Evolutionary conservation across 2,888 invertebrate species (phyloP), one percentile per base, ranked within the genome.

Genomic region (Ypsolopha sequella): DNA sequence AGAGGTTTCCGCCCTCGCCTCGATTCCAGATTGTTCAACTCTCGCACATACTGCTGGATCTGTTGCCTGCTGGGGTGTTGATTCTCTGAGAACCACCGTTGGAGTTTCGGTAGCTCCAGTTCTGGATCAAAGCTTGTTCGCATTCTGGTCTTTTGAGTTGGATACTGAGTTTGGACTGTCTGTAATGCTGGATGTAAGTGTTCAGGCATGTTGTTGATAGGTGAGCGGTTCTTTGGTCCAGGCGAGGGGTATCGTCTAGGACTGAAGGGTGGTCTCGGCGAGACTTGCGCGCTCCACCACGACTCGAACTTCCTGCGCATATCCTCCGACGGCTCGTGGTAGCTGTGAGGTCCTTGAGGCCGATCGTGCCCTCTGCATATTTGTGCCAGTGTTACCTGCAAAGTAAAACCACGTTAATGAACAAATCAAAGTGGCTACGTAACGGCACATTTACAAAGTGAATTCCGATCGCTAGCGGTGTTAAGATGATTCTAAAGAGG

Each of bases 91-190:
- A 99, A 99, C 98, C 99, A 99, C 61, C 95, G 91, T 72, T 99
- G 98, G 51, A 99, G 84, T 67, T 97, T 95, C 0, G 99, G 98
- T 56, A 99, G 82, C 80, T 99, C 99, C 66, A 97, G 88, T 79
- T 98, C 98, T 0, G 98, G 97, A 79, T 98, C 98, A 68, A 98
- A 98, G 68, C 97, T 97, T 13, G 98, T 98, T 59, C 98, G 89
- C 95, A 98, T 97, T 64, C 98, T 90, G 4, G 96, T 96, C 80
- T 96, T 96, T 72, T 95, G 95, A 34, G 93, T 93, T 6, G 92
- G 91, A 61, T 92, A 91, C 73, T 92, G 92, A 62, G 85, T 91
- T 69, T 93, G 93, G 56, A 93, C 92, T 6, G 91, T 91, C 78
- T 93, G 92, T 62, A 94, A 81, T 6, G 92, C 92, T 6, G 94